Percentiles rank a stretch among this genome's conserved stretches.
Conservation (phyloP, 2,797 vertebrate genomes). For the Anolis apletophallus region DNA sequence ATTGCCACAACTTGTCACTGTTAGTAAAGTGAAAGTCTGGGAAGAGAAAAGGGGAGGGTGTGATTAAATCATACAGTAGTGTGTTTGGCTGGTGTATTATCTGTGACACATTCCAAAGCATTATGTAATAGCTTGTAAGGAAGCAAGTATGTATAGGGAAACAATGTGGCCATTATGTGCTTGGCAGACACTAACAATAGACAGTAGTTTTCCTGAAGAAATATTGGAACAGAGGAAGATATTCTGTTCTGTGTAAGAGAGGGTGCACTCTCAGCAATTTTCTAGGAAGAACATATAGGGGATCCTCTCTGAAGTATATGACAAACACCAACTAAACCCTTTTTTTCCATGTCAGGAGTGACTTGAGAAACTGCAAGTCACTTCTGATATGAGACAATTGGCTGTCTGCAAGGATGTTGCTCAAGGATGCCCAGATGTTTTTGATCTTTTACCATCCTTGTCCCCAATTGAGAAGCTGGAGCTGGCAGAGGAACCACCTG, state of each 20-base stretch:
- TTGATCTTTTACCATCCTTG: no score
- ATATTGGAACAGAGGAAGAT: constrained; percentile 2
- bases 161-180: not conserved
- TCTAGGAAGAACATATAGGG: not conserved
- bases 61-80: not conserved
- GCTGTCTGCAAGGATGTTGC: no score
- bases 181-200: not conserved
- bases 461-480: no score
- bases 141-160: not conserved
- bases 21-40: not conserved
- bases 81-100: constrained; percentile 2
- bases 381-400: no score
- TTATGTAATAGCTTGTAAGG: not conserved
- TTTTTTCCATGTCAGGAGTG: no score
- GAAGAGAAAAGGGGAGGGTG: not conserved
- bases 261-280: not conserved
- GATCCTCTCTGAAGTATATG: not conserved
- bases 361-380: no score
- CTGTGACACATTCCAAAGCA: not conserved
- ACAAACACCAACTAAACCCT: not conserved
- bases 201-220: not conserved
- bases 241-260: not conserved
- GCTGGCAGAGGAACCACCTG: no score
- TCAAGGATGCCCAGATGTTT: no score
- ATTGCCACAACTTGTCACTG: not conserved